Conservation (phyloP, 2,797 vertebrate genomes). For the Catamblyrhynchus diadema region DNA sequence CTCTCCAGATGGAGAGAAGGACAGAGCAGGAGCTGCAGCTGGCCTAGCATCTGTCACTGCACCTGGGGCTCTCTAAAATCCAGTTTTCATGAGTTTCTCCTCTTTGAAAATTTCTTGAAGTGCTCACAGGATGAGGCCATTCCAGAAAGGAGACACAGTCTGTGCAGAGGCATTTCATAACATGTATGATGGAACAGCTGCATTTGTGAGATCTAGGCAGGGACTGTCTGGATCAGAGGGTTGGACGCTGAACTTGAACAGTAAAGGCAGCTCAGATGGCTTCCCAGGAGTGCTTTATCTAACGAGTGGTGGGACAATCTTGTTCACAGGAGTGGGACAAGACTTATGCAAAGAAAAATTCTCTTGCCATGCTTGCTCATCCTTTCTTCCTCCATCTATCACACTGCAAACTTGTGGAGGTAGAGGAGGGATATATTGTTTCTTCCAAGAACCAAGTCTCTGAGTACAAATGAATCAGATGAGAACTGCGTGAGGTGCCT, state of each 20-base stretch:
- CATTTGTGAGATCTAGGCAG: not conserved
- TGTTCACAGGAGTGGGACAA: not conserved
- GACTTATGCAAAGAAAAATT: not conserved
- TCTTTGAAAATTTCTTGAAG: not conserved
- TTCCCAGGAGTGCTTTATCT: not conserved
- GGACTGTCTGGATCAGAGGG: not conserved
- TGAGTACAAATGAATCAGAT: not conserved
- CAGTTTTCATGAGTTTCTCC: not conserved
- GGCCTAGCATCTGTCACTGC: not conserved
- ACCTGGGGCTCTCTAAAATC: not conserved
- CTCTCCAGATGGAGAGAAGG: constrained; percentile 13
- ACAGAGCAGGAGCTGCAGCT: constrained; percentile 8
- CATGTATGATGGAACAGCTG: not conserved
- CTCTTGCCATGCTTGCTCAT: not conserved
- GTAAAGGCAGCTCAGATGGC: not conserved
- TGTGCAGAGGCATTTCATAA: not conserved
- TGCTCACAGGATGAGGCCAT: not conserved
- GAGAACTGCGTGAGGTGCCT: not conserved
- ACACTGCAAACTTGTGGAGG: not conserved
- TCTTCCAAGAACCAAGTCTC: not conserved
- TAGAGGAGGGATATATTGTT: not conserved
- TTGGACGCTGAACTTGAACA: not conserved
- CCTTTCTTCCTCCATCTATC: not conserved
- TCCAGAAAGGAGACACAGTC: not conserved
- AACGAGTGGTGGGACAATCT: not conserved